These are phyloP conservation scores for Drosophila malerkotliana DNA, from an alignment of 1,140 invertebrate genomes.

Conservation along the genomic window DNA sequence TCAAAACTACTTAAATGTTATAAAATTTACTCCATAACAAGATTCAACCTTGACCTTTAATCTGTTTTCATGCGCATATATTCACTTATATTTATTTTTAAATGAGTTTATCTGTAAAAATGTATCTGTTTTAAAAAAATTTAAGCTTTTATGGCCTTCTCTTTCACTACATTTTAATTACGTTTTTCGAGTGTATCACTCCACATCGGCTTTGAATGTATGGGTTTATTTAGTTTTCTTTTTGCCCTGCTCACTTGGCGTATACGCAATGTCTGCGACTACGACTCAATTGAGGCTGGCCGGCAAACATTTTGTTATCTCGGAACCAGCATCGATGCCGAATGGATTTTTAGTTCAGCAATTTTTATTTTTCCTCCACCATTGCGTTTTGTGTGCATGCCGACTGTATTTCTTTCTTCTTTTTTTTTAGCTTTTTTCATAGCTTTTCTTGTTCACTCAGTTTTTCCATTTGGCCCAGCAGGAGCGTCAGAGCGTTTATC, in stretches of 20 bases:
- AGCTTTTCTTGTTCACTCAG: slow-evolving; percentile 50
- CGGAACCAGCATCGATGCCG: slow-evolving; percentile 63
- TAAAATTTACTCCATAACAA: neutral
- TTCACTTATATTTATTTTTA: no score
- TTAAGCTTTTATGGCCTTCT: no score
- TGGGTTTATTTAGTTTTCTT: slow-evolving; percentile 59
- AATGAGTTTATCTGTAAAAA: no score
- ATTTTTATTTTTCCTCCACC: slow-evolving; percentile 6
- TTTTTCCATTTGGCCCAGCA: slow-evolving; percentile 52
- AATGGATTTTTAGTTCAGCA: slow-evolving; percentile 65
- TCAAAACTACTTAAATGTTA: neutral
- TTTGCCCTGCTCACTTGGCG: slow-evolving; percentile 56
- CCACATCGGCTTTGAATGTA: slow-evolving; percentile 23
- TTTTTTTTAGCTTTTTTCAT: slow-evolving; percentile 21
- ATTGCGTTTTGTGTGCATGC: slow-evolving; percentile 37
- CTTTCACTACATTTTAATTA: no score
- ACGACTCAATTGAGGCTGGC: slow-evolving; percentile 66
- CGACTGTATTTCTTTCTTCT: slow-evolving; percentile 17
- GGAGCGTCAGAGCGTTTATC: slow-evolving; percentile 55
- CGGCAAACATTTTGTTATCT: slow-evolving; percentile 73
- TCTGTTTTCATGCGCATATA: no score
- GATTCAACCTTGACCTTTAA: no score
- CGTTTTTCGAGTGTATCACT: slow-evolving; percentile 9
- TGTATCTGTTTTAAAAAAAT: no score
- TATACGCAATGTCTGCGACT: slow-evolving; percentile 53